Evolutionary conservation across 2,888 invertebrate species (phyloP).

Genomic region (Mechanitis mazaeus): DNA sequence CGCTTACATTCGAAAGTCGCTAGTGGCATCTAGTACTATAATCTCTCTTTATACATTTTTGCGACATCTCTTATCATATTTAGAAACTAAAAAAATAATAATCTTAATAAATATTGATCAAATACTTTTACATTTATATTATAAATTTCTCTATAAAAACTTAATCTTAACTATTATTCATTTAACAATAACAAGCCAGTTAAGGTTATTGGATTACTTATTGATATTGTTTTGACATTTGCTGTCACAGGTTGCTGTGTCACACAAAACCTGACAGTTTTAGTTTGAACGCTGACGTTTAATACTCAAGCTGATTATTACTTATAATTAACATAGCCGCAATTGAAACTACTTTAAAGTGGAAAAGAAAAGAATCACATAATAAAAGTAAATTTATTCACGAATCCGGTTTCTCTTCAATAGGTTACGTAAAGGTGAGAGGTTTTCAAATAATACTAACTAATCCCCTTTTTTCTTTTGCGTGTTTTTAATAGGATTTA

Average conservation of each 20-base stretch:
- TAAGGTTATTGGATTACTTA: too few species aligned
- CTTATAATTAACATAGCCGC: slow-evolving; percentile 11
- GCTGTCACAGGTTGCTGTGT: too few species aligned
- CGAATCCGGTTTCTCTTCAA: slow-evolving; percentile 37
- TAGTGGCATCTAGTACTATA: too few species aligned
- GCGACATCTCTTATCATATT: background rate
- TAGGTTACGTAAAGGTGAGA: slow-evolving; percentile 16
- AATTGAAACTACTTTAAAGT: slow-evolving; percentile 10
- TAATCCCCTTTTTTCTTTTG: slow-evolving; percentile 14
- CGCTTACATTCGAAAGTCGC: too few species aligned
- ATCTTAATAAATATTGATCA: background rate
- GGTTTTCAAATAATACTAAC: background rate
- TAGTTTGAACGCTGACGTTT: background rate
- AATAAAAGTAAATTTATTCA: slow-evolving; percentile 28
- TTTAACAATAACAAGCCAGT: too few species aligned
- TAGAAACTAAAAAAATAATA: background rate
- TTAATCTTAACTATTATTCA: too few species aligned
- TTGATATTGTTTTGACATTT: too few species aligned
- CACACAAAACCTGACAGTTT: background rate
- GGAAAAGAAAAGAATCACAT: slow-evolving; percentile 9
- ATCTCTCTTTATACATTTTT: background rate
- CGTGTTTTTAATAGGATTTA: slow-evolving; percentile 12
- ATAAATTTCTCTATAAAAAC: too few species aligned
- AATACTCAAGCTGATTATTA: background rate
- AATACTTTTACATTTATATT: too few species aligned